Base-by-base conservation (phyloP, 2,888 invertebrate species). In the Microdon myrmicae region DNA sequence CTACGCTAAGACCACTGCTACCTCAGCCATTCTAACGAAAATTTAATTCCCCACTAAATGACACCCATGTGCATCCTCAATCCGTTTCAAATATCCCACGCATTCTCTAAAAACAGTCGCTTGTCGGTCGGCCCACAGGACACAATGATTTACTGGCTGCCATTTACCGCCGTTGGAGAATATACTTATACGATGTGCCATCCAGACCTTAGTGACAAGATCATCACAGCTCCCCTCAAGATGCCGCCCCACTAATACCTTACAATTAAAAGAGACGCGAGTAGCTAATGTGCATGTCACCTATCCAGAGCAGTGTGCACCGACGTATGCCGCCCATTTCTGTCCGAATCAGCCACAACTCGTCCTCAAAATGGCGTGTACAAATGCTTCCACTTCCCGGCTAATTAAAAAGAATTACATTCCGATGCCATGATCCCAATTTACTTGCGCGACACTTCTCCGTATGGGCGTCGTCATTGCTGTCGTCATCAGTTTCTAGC, bases 351-450 rank as follows among this genome's bases (percentile, higher is more conserved):
- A 2, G 6, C 17, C 14, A 9, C 25, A 26, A 5, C 35, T 26
- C 35, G 3, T 10, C 13, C 13, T 9, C 6, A n/a, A 4, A 10
- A 16, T 23, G 47, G 37, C 41, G 20, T 54, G 44, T 44, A 49
- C 38, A 44, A 58, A 45, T 38, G 51, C 45, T 58, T 44, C 39
- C 39, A 51, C 51, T 51, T 58, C 44, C 49, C 38, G 44, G 28
- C 39, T 38, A 58, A 58, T 58, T 51, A 58, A 35, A 58, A 39
- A 44, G 39, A 38, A 49, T 39, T 45, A 28, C 37, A 60, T 60
- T 54, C 48, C 43, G 38, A 49, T 49, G 20, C 28, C 28, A 26
- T 49, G 39, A 35, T 51, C 44, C 38, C 49, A 45, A 55, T 47
- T 51, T 43, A 45, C 31, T 43, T 39, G 26, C 9, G 38, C 41